phyloP scores from a whole-genome alignment of 2,113 vertebrate genomes.

The Oryzias curvinotus region DNA sequence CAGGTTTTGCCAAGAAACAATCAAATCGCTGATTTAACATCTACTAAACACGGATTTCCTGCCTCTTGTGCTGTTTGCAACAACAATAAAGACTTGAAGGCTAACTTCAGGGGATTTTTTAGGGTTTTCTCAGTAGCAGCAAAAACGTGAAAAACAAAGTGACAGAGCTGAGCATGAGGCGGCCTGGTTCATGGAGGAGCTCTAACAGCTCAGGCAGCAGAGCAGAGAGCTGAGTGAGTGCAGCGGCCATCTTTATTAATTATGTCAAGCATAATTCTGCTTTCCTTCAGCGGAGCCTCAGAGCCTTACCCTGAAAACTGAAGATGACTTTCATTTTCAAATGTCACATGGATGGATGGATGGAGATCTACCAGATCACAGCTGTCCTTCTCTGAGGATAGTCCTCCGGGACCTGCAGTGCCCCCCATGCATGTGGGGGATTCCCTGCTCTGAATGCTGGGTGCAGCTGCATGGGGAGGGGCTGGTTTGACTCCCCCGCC shows the following conservation, averaged over 20 bases:
- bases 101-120: too few relatives aligned
- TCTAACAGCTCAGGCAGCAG: slow-evolving; percentile 23
- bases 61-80: too few relatives aligned
- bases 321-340: background rate
- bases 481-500: slow-evolving; percentile 47
- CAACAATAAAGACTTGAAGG: too few relatives aligned
- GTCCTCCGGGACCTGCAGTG: slow-evolving; percentile 12
- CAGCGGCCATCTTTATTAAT: slow-evolving; percentile 49
- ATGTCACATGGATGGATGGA: background rate
- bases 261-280: slow-evolving; percentile 40
- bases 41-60: too few relatives aligned
- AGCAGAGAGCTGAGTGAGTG: slow-evolving; percentile 11
- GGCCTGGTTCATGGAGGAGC: slow-evolving; percentile 1
- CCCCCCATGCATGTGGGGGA: slow-evolving; percentile 29
- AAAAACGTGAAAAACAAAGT: too few relatives aligned
- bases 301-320: background rate
- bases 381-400: background rate
- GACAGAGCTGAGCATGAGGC: too few relatives aligned
- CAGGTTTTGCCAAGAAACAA: too few relatives aligned
- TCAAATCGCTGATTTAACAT: too few relatives aligned
- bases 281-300: slow-evolving; percentile 35
- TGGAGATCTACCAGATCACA: background rate
- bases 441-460: slow-evolving; percentile 26
- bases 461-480: slow-evolving; percentile 44
- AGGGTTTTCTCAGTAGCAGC: too few relatives aligned